Base-by-base conservation (phyloP, 1,140 invertebrate genomes). In the Sycophila sp. region DNA sequence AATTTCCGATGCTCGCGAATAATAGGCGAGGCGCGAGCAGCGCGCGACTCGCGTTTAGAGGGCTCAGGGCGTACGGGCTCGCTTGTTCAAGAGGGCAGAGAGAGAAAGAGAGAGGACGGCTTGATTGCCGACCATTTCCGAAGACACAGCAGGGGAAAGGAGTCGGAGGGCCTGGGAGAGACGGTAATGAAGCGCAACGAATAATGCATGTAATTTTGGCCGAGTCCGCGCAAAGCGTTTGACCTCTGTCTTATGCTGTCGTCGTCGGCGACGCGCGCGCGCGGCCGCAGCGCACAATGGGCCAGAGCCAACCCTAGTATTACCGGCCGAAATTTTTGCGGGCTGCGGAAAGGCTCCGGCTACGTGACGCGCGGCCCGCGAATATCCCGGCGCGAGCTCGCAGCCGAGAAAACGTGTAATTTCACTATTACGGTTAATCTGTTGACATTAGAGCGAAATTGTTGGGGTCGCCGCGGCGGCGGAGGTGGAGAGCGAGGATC, bases 401-500 rank as follows among this genome's bases (percentile, higher is more conserved):
- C n/a, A n/a, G n/a, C n/a, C 58, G 51, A 36, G 51, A 51, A 22
- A 83, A 82, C 82, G 74, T 84, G 84, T 85, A 85, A 86, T 86
- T 86, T 85, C 80, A 83, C 77, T 81, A 86, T 85, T 84, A 85
- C 80, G 74, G 77, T 80, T 84, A 85, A 86, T 86, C 83, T 85
- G 83, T 86, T 86, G 84, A 85, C 84, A 85, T 86, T 86, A 84
- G 77, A 76, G 17, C 67, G 45, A 82, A 81, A 83, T 82, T 82
- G 76, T 79, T 78, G 72, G 78, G 73, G 47, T 71, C 69, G 51
- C 71, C n/a, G n/a, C n/a, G n/a, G n/a, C n/a, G n/a, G n/a, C n/a
- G n/a, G n/a, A n/a, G n/a, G n/a, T n/a, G n/a, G 49, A 60, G 55
- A 42, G 71, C n/a, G n/a, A n/a, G n/a, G n/a, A n/a, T n/a, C n/a